Evolutionary conservation across 2,888 invertebrate genomes (phyloP).

Genomic region (Venustoraphidia nigricollis): DNA sequence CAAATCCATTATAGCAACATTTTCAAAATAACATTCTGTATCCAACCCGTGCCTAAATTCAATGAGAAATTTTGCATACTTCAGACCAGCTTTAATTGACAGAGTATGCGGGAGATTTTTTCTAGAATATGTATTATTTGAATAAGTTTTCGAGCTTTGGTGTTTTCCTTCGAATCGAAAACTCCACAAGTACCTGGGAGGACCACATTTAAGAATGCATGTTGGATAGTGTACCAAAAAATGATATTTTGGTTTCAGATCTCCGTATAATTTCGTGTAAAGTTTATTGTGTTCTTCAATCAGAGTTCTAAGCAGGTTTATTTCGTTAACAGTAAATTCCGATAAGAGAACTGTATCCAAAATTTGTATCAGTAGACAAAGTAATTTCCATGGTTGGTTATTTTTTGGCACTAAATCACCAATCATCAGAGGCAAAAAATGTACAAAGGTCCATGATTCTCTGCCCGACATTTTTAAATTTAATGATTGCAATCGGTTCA

Average conservation of each 20-base stretch:
- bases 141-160: slow-evolving; percentile 2
- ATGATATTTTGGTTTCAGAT: slow-evolving; percentile 5
- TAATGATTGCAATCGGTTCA: not conserved
- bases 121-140: not conserved
- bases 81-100: slow-evolving; percentile 3
- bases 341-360: slow-evolving; percentile 6
- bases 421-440: slow-evolving; percentile 9
- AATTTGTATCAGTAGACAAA: slow-evolving; percentile 4
- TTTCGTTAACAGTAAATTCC: not conserved
- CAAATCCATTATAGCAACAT: too few relatives aligned
- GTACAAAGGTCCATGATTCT: slow-evolving; percentile 12
- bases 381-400: slow-evolving; percentile 6
- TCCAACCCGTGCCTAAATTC: not conserved
- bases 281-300: too few relatives aligned
- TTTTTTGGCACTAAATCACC: slow-evolving; percentile 9
- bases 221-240: slow-evolving; percentile 6
- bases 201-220: slow-evolving; percentile 3
- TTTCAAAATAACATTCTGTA: too few relatives aligned
- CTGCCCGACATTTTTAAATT: slow-evolving; percentile 9
- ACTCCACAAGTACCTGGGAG: slow-evolving; percentile 5
- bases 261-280: slow-evolving; percentile 1
- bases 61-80: slow-evolving; percentile 5
- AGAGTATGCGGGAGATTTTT: slow-evolving; percentile 4
- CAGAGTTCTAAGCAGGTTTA: too few relatives aligned
- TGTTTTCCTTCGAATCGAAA: slow-evolving; percentile 5